Evolutionary conservation across 2,888 invertebrate species (phyloP), one percentile per base, ranked within the genome.

Genomic region (Listrodromus nycthemerus): DNA sequence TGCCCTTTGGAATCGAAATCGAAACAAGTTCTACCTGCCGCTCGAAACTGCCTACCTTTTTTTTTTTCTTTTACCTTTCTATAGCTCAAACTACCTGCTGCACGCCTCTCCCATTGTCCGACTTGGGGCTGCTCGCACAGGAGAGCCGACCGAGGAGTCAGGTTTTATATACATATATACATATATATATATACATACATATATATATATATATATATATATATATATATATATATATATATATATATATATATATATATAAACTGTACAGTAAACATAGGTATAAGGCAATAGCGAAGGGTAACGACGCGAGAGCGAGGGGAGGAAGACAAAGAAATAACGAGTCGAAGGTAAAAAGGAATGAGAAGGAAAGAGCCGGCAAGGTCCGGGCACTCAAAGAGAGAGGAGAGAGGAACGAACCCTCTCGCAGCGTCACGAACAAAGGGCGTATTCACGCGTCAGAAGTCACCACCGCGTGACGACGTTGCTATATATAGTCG

Each of bases 381-480:
- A 30, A n/a, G 30, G 16, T 30, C 8, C 8, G 61, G 0, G 30
- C 73, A 84, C 81, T 66, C 80, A 74, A 69, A 50, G 21, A 58
- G 74, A 65, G 69, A 61, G 73, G 58, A 52, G 61, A 61, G 30
- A 52, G 41, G 66, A 76, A 80, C 65, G 76, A 80, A 75, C 74
- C 79, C 83, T 80, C 76, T 80, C 76, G 45, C 41, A 52, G 58
- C 63, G 71, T 76, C 58, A 52, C 80, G 84, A 86, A 88, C 87
- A 88, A 88, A 88, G 86, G 88, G 86, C 85, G 89, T 91, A 91
- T 91, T 91, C 90, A 91, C 90, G 90, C 90, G 89, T 91, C 90
- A 89, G 86, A 88, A 91, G 91, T 91, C 91, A 91, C 89, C 90
- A 88, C 87, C 87, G 90, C 91, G 90, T 91, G 89, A 91, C 91